A percentile compares a stretch with the other conserved stretches of the same genome.
Evolutionary conservation across 37 sponge, comb jelly and placozoan genomes (phyloP).

Genomic region (Spongia lamella): DNA sequence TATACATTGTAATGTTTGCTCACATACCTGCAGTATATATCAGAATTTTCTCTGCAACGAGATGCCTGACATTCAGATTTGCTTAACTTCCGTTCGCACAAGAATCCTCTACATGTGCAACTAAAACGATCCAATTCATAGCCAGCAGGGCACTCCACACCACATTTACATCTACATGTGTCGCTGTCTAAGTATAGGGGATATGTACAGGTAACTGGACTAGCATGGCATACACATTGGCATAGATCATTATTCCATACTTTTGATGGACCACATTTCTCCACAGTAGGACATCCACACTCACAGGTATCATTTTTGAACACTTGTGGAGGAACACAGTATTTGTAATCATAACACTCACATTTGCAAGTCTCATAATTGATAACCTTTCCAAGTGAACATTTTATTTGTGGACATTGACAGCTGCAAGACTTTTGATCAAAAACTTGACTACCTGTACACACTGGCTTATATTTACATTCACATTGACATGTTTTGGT

Average conservation of each 20-base stretch:
- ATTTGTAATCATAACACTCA: constrained; percentile 17
- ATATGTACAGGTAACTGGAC: not conserved
- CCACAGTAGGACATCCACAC: constrained; percentile 41
- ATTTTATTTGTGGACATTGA: not conserved
- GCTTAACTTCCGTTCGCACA: constrained; percentile 30
- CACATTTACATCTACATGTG: constrained; percentile 54
- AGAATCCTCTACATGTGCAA: constrained; percentile 42
- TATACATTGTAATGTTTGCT: not conserved
- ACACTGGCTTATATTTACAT: constrained; percentile 5
- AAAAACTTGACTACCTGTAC: not conserved
- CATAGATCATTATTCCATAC: constrained; percentile 15
- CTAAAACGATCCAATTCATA: constrained; percentile 13
- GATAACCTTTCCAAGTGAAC: constrained; percentile 4
- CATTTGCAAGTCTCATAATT: constrained; percentile 11
- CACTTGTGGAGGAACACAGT: not conserved
- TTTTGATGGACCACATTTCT: constrained; percentile 1
- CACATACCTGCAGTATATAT: constrained; percentile 49
- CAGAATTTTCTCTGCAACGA: constrained; percentile 42
- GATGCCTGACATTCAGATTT: constrained; percentile 28
- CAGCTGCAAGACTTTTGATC: constrained; percentile 13
- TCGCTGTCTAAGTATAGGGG: constrained; percentile 29
- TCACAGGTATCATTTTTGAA: not conserved
- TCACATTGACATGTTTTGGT: constrained; percentile 26
- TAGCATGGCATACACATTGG: constrained; percentile 21
- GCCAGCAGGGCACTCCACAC: constrained; percentile 20